These are phyloP conservation scores for Oreotrochilus melanogaster DNA, from an alignment of 2,113 vertebrate species.

Conservation along the genomic window DNA sequence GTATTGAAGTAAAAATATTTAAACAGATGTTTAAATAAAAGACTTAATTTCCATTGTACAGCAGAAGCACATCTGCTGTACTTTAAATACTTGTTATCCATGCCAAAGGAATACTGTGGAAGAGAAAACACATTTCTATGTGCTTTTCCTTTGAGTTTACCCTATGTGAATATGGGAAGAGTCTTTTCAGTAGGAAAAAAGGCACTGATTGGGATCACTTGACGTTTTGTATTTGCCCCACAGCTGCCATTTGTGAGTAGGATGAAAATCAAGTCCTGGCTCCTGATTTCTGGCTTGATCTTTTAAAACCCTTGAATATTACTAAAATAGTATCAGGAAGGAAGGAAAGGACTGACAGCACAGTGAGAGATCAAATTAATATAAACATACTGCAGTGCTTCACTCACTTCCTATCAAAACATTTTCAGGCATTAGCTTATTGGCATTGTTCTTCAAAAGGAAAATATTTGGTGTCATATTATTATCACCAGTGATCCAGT, in stretches of 20 bases:
- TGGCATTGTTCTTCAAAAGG: background rate
- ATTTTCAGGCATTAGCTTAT: background rate
- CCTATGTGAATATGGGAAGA: background rate
- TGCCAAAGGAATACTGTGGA: conserved; percentile 9
- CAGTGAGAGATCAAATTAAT: background rate
- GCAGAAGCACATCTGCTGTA: conserved; percentile 28
- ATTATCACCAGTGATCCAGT: background rate
- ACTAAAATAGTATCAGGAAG: background rate
- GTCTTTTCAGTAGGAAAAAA: conserved; percentile 34
- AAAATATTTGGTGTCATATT: background rate
- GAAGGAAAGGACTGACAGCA: conserved; percentile 17
- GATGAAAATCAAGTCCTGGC: background rate
- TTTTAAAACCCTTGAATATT: conserved; percentile 20
- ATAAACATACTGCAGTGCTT: background rate
- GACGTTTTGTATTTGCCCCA: conserved; percentile 8
- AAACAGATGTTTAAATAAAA: conserved; percentile 19
- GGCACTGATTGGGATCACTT: conserved; percentile 10
- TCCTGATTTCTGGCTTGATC: conserved; percentile 13
- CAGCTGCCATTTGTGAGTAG: conserved; percentile 2
- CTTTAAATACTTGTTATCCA: conserved; percentile 40
- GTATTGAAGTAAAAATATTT: conserved; percentile 23
- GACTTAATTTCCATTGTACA: background rate
- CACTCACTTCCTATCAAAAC: background rate
- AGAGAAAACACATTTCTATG: conserved; percentile 37
- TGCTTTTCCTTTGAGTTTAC: conserved; percentile 54